Percentiles rank a stretch among this genome's conserved stretches.
phyloP scores from a whole-genome alignment of 2,797 vertebrate species.

The Serranus cabrilla region DNA sequence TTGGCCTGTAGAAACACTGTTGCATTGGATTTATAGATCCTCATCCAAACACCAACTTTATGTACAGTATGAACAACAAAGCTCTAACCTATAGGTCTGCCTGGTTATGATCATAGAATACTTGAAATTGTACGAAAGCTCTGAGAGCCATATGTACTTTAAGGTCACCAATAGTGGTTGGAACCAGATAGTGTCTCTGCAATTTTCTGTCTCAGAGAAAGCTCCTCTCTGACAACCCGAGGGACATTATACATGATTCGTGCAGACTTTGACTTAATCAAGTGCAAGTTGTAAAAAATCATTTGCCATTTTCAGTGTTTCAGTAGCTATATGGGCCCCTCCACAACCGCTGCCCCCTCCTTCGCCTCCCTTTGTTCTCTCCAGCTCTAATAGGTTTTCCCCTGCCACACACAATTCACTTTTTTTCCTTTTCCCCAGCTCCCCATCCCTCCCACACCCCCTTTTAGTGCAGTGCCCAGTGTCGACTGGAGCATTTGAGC shows the following conservation, averaged over 20 bases:
- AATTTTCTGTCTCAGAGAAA: conserved; percentile 57
- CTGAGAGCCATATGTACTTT: conserved; percentile 34
- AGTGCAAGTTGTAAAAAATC: conserved; percentile 82
- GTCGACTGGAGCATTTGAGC: conserved; percentile 88
- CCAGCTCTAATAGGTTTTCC: conserved; percentile 86
- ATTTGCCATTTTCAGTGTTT: conserved; percentile 84
- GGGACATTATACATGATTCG: conserved; percentile 60
- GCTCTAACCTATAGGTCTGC: neutral
- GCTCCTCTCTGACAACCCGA: conserved; percentile 56
- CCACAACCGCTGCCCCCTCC: conserved; percentile 75
- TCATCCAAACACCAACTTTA: conserved; percentile 26
- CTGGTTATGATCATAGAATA: conserved; percentile 24
- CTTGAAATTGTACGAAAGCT: conserved; percentile 53
- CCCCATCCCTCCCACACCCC: conserved; percentile 68
- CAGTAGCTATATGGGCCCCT: conserved; percentile 76
- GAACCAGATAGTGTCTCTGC: conserved; percentile 36
- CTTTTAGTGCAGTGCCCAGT: conserved; percentile 84
- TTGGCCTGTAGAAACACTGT: neutral
- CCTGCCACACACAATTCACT: conserved; percentile 84
- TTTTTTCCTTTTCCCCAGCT: conserved; percentile 74
- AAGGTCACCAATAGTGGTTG: conserved; percentile 31
- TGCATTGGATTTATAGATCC: conserved; percentile 10
- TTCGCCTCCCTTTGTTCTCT: conserved; percentile 84
- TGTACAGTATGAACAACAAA: conserved; percentile 18
- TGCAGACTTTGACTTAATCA: conserved; percentile 78